Evolutionary conservation across 1,140 invertebrate genomes (phyloP).

Genomic region (Schlechtendalia chinensis): DNA sequence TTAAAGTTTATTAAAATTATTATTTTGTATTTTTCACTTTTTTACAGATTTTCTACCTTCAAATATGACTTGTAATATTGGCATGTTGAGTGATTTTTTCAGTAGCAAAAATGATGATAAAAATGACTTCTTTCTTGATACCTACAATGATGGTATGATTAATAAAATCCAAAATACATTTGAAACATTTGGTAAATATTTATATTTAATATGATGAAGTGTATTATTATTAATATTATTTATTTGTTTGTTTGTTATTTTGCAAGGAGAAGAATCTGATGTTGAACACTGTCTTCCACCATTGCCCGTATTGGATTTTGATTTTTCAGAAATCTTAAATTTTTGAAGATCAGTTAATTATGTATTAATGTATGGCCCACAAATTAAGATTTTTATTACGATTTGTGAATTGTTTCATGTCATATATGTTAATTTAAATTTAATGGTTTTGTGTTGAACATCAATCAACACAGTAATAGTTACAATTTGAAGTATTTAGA

Average conservation of each 20-base stretch:
- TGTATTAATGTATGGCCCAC: too few species aligned
- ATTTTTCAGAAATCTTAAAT: constrained; percentile 17
- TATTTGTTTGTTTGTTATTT: neutral
- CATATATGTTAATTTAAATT: too few species aligned
- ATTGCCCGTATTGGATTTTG: constrained; percentile 5
- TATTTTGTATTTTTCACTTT: neutral
- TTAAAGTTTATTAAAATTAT: neutral
- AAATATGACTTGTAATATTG: constrained; percentile 37
- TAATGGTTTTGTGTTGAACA: too few species aligned
- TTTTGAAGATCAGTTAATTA: too few species aligned
- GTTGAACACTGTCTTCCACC: neutral
- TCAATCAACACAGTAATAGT: too few species aligned
- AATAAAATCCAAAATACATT: constrained; percentile 27
- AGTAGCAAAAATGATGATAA: constrained; percentile 4
- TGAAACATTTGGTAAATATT: constrained; percentile 28
- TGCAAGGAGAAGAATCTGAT: constrained; percentile 30
- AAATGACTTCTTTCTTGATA: constrained; percentile 35
- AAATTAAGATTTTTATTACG: too few species aligned
- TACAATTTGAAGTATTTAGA: too few species aligned
- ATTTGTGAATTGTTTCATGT: too few species aligned
- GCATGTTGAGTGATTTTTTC: constrained; percentile 23
- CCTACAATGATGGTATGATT: constrained; percentile 5
- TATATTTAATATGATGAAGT: neutral
- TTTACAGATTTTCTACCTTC: constrained; percentile 20
- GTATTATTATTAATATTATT: neutral